Base-by-base conservation (phyloP, 2,113 vertebrate species). In the Tor tambroides region DNA sequence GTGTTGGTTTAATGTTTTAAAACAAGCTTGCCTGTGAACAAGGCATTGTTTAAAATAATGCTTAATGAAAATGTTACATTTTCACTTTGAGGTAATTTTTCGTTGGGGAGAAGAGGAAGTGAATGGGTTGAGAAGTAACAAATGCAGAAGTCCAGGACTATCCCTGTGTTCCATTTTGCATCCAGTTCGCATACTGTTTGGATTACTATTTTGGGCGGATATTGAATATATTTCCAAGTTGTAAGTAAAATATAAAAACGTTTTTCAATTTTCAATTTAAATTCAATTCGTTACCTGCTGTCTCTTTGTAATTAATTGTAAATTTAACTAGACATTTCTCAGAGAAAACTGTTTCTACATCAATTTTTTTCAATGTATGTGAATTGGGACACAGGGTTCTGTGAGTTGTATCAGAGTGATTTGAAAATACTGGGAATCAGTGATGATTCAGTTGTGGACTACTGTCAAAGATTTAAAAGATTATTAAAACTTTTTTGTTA, bases 11-110 rank as follows among this genome's bases (percentile, higher is more conserved):
- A 23, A 69, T 9, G 21, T 38, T 72, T 35, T 67, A 72, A 71
- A 35, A 3, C 67, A 38, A 72, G 38, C 69, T 72, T 21, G 1
- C 19, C 32, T 54, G 28, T 49, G 6, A 77, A 49, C 3, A 51
- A 79, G 30, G 4, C 4, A 35, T 80, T 41, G 19, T 61, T 32
- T 80, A 80, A 80, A 80, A 41, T 35, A 79, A 59, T 59, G 77
- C 17, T 79, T 14, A 79, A 12, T 59, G 5, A 15, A 79, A 35
- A 1, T 28, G 19, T 4, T 38, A 4, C 6, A n/a, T 28, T 10
- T 30, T 28, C 14, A 30, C n/a, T 49, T 49, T 51, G 26, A 51
- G 43, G 54, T 78, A 59, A 54, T 54, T 17, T 51, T 2, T 35
- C 9, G 30, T 56, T 35, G 19, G 30, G 2, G 30, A 54, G 11